A percentile compares a stretch with the other conserved stretches of the same genome.
Conservation (phyloP, 2,113 vertebrate genomes). For the Craseonycteris thonglongyai region DNA sequence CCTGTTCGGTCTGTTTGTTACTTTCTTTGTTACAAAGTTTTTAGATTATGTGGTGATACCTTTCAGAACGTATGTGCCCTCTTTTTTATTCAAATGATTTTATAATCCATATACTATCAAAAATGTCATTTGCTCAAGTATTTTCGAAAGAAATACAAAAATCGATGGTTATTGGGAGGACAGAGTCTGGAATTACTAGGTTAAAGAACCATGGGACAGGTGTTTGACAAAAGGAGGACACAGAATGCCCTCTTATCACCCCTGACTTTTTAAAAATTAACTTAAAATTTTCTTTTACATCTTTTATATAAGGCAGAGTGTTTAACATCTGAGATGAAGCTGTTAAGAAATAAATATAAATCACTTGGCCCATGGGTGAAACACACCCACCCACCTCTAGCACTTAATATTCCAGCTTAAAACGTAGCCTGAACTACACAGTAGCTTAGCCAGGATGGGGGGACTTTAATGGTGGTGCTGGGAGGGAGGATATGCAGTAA, state of each 20-base stretch:
- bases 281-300: not conserved
- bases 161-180: not conserved
- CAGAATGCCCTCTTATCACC: not conserved
- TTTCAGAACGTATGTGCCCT: not conserved
- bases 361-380: not conserved
- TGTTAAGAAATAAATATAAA: not conserved
- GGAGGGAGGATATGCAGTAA: not conserved
- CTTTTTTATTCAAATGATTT: not conserved
- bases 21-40: not conserved
- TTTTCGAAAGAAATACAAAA: not conserved
- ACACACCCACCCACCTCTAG: not conserved
- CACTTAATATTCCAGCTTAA: not conserved
- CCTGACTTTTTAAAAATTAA: not conserved
- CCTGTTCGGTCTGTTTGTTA: not conserved
- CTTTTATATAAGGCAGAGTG: not conserved
- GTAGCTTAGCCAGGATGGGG: no score
- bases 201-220: not conserved
- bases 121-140: not conserved
- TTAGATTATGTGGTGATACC: not conserved
- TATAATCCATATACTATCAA: not conserved
- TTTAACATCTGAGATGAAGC: not conserved
- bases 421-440: not conserved
- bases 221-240: not conserved
- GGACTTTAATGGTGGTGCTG: not conserved
- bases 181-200: not conserved